Conservation (phyloP, 2,113 vertebrate species). For the Columba janthina region DNA sequence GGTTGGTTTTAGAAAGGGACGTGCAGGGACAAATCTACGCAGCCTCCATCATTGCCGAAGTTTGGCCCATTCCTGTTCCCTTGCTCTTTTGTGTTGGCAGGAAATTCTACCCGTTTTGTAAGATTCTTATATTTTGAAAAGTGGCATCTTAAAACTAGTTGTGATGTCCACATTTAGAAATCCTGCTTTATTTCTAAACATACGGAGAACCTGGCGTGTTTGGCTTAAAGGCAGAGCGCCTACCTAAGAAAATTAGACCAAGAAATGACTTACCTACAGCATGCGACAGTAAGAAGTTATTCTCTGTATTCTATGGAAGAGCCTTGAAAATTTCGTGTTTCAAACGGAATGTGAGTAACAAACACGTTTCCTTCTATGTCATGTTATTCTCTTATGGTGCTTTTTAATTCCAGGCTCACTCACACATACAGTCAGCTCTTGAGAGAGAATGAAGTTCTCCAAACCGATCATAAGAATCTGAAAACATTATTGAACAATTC, state of each 20-base stretch:
- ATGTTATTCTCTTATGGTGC: background rate
- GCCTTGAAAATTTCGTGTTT: background rate
- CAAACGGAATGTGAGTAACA: background rate
- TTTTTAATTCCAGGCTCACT: slow-evolving; percentile 81
- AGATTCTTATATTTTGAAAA: background rate
- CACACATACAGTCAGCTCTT: slow-evolving; percentile 85
- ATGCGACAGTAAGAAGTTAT: background rate
- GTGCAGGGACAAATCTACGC: accelerated
- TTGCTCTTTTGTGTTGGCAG: background rate
- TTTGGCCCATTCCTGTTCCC: background rate
- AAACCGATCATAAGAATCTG: slow-evolving; percentile 91
- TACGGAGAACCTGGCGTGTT: background rate
- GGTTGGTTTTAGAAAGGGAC: background rate
- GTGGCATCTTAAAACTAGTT: background rate
- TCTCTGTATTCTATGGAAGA: accelerated
- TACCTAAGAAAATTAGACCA: background rate
- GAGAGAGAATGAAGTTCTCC: slow-evolving; percentile 91
- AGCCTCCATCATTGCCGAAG: accelerated
- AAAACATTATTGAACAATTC: slow-evolving; percentile 91
- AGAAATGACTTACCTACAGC: background rate
- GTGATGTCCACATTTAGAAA: background rate
- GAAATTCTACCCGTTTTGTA: background rate
- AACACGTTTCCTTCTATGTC: background rate
- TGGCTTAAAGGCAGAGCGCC: background rate
- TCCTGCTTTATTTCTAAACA: background rate